Evolutionary conservation across 2,888 invertebrate genomes (phyloP), one percentile per base, ranked within the genome.

Genomic region (Mesorhabditis belari): DNA sequence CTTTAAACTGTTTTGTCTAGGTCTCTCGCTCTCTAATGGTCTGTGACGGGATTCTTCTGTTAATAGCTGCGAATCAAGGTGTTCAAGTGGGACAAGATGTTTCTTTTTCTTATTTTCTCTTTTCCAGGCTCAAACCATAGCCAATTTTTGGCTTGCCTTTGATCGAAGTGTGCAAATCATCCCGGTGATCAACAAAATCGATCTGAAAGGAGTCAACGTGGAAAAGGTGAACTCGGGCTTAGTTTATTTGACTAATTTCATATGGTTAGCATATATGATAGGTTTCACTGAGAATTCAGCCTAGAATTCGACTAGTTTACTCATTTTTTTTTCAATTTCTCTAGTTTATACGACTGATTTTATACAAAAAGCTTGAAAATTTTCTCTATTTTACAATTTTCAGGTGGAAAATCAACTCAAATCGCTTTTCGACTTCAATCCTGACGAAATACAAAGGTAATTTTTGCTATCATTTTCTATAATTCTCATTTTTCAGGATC

Each of bases 121-220:
- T n/a, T n/a, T n/a, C n/a, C n/a, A n/a, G 76, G 44, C 44, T 0
- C 96, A 98, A 83, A 98, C 96, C 0, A 92, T 96, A 2, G 94
- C 96, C 19, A 96, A 96, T 78, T 94, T 91, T 83, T 89, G 90
- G 81, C 83, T 95, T 66, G 94, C 96, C 0, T 89, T 89, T 82
- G 87, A 87, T 57, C 87, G 87, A 70, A 88, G 92, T 74, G 83
- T 95, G 58, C 83, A 86, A 1, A 88, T 96, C 62, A 88, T 96
- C 9, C 94, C 96, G 0, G 92, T 92, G 0, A 84, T 98, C 35
- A 98, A 96, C 83, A 98, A 98, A 85, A 91, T 96, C 61, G 96
- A 98, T 82, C 85, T 96, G 59, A 91, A 91, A 74, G 87, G 89
- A 82, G 93, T 94, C 0, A 85, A 92, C 80, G 91, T 94, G 4